A percentile compares a stretch with the other conserved stretches of the same genome.
Conservation (phyloP, 2,888 invertebrate species). For the Oxycera nigricornis region DNA sequence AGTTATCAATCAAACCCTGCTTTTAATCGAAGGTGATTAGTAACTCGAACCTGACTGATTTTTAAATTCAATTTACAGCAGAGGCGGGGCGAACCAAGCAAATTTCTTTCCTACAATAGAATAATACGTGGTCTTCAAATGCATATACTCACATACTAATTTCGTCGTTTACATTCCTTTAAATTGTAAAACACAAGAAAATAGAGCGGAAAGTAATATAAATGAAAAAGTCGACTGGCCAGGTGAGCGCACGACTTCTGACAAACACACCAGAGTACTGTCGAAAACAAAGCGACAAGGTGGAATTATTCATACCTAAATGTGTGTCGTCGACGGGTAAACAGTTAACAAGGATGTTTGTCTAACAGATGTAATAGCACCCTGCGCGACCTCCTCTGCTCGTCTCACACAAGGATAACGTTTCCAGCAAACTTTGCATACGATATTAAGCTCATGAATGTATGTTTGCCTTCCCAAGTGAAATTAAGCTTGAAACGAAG, state of each 20-base stretch:
- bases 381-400: background rate
- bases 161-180: background rate
- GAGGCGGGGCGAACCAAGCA: too few relatives aligned
- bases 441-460: background rate
- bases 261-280: too few relatives aligned
- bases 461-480: constrained; percentile 4
- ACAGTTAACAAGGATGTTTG: background rate
- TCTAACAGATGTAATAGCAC: constrained; percentile 19
- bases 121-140: too few relatives aligned
- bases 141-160: too few relatives aligned
- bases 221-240: background rate
- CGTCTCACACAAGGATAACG: background rate
- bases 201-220: background rate
- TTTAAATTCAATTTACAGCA: too few relatives aligned
- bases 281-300: too few relatives aligned
- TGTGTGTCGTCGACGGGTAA: background rate
- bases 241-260: too few relatives aligned
- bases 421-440: constrained; percentile 7
- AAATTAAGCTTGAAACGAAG: constrained; percentile 8
- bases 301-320: background rate
- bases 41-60: too few relatives aligned
- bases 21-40: too few relatives aligned
- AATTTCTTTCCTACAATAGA: too few relatives aligned
- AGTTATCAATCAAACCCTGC: too few relatives aligned
- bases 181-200: background rate